Conservation (phyloP, 2,797 vertebrate genomes). For the Oryzias sinensis region DNA sequence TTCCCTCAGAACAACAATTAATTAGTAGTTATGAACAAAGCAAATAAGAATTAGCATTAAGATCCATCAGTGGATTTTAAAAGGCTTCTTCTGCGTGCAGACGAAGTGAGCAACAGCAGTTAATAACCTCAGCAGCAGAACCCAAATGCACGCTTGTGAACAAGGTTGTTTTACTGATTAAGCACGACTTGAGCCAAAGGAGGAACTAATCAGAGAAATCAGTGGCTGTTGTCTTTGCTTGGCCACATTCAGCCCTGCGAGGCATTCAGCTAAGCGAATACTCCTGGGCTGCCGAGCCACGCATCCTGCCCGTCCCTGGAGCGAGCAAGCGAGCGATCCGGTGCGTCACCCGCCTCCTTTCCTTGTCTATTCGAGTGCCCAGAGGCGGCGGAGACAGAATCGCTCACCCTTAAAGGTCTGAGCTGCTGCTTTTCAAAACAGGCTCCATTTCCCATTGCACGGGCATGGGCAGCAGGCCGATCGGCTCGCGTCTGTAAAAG, state of each 20-base stretch:
- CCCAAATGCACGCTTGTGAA: conserved; percentile 35
- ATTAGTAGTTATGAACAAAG: conserved; percentile 39
- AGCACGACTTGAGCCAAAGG: conserved; percentile 41
- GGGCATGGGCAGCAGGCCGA: conserved; percentile 17
- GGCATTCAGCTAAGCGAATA: conserved; percentile 38
- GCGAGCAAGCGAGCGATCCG: conserved; percentile 32
- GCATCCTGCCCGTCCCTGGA: conserved; percentile 43
- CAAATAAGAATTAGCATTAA: conserved; percentile 22
- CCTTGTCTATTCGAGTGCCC: conserved; percentile 17
- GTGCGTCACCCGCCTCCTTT: conserved; percentile 15
- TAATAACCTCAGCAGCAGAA: conserved; percentile 37
- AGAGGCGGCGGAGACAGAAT: conserved; percentile 37
- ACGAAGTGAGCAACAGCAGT: conserved; percentile 27
- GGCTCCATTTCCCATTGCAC: conserved; percentile 26
- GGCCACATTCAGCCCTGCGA: conserved; percentile 47
- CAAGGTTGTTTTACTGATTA: conserved; percentile 58
- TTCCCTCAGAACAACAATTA: conserved; percentile 13
- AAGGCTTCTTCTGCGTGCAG: conserved; percentile 16
- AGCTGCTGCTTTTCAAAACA: conserved; percentile 38
- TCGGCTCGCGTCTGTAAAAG: conserved; percentile 12
- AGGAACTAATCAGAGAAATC: conserved; percentile 61
- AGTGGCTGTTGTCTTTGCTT: conserved; percentile 56
- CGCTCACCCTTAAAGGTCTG: conserved; percentile 34
- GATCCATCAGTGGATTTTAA: conserved; percentile 6
- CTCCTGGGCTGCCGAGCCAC: conserved; percentile 35